Evolutionary conservation across 2,888 invertebrate genomes (phyloP), one percentile per base, ranked within the genome.

Genomic region (Tanytarsus gracilentus): DNA sequence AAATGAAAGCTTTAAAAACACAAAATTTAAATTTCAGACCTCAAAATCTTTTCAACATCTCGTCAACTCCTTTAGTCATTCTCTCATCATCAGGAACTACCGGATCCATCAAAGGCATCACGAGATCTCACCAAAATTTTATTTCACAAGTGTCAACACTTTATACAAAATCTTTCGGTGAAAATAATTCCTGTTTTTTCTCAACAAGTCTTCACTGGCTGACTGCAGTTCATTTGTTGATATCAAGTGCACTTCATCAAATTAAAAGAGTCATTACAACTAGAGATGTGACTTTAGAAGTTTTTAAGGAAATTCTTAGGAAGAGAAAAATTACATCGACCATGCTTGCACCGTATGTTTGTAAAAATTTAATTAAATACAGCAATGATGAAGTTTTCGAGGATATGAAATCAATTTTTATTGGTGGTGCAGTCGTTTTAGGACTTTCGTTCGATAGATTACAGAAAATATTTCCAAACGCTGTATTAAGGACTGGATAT

Each of bases 81-180:
- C 5, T 39, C 8, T 61, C 51, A 18, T 52, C 61, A n/a, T 61
- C 61, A 8, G 61, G 61, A 4, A 50, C 61, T 16, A 61, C 61
- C 0, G 61, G 61, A 18, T 26, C 18, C 9, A 51, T 27, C 7
- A 61, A 61, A 61, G 61, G 61, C n/a, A 29, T 61, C 30, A 40
- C 51, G 11, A 52, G 33, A 23, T 52, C 51, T 8, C 51, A 61
- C 9, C 11, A 9, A 16, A 21, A 53, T 26, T 2, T 53, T 1
- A 4, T 53, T 25, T 7, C 11, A n/a, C 36, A n/a, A 6, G 4
- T 36, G 2, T 3, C 4, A 7, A 33, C 39, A 9, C n/a, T 25
- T 5, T 2, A 8, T 7, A 4, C 2, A 6, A 8, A 8, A 2
- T 3, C 8, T n/a, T n/a, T n/a, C n/a, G n/a, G n/a, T n/a, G n/a